Evolutionary conservation across 2,113 vertebrate genomes (phyloP).

Genomic region (Cyanoderma ruficeps): DNA sequence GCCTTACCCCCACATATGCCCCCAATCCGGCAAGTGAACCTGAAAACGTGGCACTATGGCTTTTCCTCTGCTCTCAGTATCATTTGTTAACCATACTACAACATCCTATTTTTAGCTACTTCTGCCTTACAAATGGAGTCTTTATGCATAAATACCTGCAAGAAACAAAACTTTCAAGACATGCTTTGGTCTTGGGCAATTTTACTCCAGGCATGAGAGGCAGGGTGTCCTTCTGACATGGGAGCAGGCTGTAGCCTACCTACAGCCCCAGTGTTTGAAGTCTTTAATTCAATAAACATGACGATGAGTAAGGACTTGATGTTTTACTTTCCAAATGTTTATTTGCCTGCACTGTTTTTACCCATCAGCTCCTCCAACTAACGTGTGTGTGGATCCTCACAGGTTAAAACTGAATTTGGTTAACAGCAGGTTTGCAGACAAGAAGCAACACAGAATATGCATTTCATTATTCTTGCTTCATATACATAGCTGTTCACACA

Average conservation of each 20-base stretch:
- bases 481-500: neutral
- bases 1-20: neutral
- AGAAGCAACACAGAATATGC: neutral
- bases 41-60: neutral
- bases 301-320: neutral
- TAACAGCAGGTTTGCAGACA: neutral
- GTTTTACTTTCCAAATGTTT: neutral
- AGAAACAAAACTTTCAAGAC: neutral
- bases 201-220: neutral
- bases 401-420: neutral
- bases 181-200: neutral
- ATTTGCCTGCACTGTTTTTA: neutral
- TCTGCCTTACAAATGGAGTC: neutral
- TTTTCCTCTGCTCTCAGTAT: neutral
- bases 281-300: neutral
- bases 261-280: neutral
- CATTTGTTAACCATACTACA: neutral
- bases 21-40: neutral
- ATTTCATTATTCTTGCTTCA: neutral
- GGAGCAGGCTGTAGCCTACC: neutral
- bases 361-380: neutral
- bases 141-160: neutral
- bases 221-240: neutral
- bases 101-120: neutral
- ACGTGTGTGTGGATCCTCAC: neutral